Percentiles rank a stretch among this genome's conserved stretches.
Evolutionary conservation across 2,797 vertebrate species (phyloP).

Genomic region (Protonibea diacanthus): DNA sequence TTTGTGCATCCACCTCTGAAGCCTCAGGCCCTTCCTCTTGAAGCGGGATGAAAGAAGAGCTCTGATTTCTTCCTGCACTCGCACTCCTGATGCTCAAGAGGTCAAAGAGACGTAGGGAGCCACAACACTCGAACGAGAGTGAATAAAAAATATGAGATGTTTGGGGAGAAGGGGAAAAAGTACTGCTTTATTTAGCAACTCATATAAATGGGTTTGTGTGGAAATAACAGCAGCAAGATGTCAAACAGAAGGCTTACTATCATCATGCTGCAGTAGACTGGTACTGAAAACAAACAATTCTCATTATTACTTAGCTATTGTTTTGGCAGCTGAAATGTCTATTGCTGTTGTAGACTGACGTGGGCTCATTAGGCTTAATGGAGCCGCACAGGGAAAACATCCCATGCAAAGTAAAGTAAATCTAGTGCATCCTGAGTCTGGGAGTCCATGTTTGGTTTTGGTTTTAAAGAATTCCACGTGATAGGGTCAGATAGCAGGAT

Average conservation of each 20-base stretch:
- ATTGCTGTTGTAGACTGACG: constrained; percentile 23
- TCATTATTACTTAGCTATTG: constrained; percentile 41
- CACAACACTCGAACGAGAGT: constrained; percentile 36
- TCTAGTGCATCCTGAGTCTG: constrained; percentile 50
- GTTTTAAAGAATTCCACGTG: constrained; percentile 44
- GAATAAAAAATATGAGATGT: constrained; percentile 4
- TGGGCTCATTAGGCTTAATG: constrained; percentile 71
- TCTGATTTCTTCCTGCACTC: constrained; percentile 52
- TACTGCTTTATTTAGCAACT: constrained; percentile 28
- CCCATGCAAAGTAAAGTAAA: constrained; percentile 57
- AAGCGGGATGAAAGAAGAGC: constrained; percentile 51
- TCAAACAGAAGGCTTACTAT: constrained; percentile 32
- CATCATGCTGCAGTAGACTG: constrained; percentile 4
- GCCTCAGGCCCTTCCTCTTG: constrained; percentile 48
- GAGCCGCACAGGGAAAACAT: constrained; percentile 52
- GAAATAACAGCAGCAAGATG: constrained; percentile 25
- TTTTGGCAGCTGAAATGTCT: constrained; percentile 60
- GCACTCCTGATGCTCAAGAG: constrained; percentile 44
- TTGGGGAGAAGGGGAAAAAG: constrained; percentile 4
- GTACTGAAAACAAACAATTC: constrained; percentile 44
- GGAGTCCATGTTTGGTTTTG: constrained; percentile 61
- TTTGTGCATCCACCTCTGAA: constrained; percentile 49
- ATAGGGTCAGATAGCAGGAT: constrained; percentile 56
- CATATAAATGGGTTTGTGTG: constrained; percentile 8
- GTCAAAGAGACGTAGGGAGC: constrained; percentile 48